Evolutionary conservation across 2,888 invertebrate species (phyloP).

Genomic region (Andrena bucephala): DNA sequence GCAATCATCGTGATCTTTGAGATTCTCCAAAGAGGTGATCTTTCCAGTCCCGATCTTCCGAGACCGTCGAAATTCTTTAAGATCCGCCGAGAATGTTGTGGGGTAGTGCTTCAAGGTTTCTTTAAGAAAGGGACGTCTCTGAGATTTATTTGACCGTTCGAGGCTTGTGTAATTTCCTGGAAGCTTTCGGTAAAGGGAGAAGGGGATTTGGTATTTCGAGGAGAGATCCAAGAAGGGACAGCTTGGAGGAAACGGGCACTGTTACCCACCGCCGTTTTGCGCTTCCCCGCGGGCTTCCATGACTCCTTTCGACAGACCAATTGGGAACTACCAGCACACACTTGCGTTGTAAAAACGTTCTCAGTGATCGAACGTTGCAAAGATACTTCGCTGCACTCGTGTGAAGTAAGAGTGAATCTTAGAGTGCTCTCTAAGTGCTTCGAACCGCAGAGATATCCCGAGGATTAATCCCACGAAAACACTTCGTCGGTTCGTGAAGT

Average conservation of each 20-base stretch:
- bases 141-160: too few relatives aligned
- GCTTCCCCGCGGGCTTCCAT: neutral
- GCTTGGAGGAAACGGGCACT: neutral
- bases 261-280: neutral
- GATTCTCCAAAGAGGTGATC: too few relatives aligned
- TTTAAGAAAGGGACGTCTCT: too few relatives aligned
- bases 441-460: neutral
- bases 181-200: too few relatives aligned
- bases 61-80: too few relatives aligned
- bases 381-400: neutral
- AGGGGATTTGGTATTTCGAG: too few relatives aligned
- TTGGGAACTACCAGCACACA: neutral
- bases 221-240: too few relatives aligned
- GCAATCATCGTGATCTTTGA: too few relatives aligned
- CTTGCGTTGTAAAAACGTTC: neutral
- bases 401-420: neutral
- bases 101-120: too few relatives aligned
- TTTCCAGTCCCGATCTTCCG: too few relatives aligned
- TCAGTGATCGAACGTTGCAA: neutral
- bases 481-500: constrained; percentile 3
- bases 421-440: constrained; percentile 17
- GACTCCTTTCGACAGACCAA: neutral
- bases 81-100: too few relatives aligned
- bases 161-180: too few relatives aligned
- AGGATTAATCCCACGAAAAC: neutral